These are phyloP conservation scores for Phylloscopus trochiloides DNA, from an alignment of 2,113 vertebrate species.

Conservation along the genomic window DNA sequence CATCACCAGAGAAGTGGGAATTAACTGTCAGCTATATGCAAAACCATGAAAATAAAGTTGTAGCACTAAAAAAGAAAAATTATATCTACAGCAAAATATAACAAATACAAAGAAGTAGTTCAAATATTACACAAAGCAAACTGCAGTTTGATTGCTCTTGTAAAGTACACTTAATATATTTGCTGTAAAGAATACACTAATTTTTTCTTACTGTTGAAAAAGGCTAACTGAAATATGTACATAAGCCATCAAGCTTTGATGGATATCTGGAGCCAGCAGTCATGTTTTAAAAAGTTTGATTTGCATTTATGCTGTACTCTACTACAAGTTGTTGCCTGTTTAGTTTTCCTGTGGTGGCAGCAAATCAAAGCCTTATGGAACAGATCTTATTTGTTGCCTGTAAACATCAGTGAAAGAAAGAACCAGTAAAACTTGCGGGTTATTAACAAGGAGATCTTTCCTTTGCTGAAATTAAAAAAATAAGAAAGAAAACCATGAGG, in stretches of 20 bases:
- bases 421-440: neutral
- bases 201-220: neutral
- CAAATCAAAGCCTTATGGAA: slow-evolving; percentile 27
- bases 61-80: neutral
- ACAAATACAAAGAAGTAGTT: neutral
- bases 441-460: neutral
- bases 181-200: neutral
- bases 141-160: neutral
- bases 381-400: neutral
- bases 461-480: neutral
- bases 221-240: neutral
- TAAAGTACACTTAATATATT: neutral
- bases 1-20: slow-evolving; percentile 1
- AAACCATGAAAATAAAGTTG: neutral
- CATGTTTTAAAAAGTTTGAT: neutral
- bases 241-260: neutral
- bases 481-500: neutral
- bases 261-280: neutral
- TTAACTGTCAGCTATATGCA: neutral
- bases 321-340: slow-evolving; percentile 14
- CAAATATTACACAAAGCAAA: neutral
- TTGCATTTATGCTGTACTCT: neutral
- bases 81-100: neutral
- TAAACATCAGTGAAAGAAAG: neutral
- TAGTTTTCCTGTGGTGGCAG: slow-evolving; percentile 11